A percentile compares a stretch with the other conserved stretches of the same genome.
phyloP scores from a whole-genome alignment of 2,113 vertebrate species.

The Callipepla californica region DNA sequence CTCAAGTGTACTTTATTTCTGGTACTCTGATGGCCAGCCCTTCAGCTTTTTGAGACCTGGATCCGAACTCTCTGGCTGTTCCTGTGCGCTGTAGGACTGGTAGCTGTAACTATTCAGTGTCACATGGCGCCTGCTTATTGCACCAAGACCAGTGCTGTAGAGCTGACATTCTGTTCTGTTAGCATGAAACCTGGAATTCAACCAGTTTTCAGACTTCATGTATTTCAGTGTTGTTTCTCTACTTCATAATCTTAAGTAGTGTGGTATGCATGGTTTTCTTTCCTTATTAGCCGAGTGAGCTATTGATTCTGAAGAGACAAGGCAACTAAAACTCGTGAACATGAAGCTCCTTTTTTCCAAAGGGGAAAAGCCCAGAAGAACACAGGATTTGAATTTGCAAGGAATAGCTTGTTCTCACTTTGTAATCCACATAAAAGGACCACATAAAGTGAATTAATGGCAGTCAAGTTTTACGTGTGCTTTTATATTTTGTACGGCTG shows the following conservation, averaged over 20 bases:
- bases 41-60: slow-evolving; percentile 8
- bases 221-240: slow-evolving; percentile 32
- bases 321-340: neutral
- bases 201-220: neutral
- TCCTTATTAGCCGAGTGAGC: slow-evolving; percentile 2
- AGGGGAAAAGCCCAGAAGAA: neutral
- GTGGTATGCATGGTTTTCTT: slow-evolving; percentile 54
- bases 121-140: neutral
- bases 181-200: slow-evolving; percentile 40
- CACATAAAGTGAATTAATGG: neutral
- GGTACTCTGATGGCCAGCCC: neutral
- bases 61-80: neutral
- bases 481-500: neutral
- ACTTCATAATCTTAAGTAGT: slow-evolving; percentile 31
- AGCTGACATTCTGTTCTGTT: neutral
- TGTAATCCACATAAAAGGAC: neutral
- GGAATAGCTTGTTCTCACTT: neutral
- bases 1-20: slow-evolving; percentile 36
- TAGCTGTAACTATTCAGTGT: neutral
- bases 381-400: slow-evolving; percentile 16
- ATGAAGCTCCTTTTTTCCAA: neutral
- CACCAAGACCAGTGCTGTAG: neutral
- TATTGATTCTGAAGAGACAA: slow-evolving; percentile 23
- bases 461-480: neutral
- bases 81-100: neutral